Evolutionary conservation across 2,888 invertebrate species (phyloP).

Genomic region (Cancer borealis): DNA sequence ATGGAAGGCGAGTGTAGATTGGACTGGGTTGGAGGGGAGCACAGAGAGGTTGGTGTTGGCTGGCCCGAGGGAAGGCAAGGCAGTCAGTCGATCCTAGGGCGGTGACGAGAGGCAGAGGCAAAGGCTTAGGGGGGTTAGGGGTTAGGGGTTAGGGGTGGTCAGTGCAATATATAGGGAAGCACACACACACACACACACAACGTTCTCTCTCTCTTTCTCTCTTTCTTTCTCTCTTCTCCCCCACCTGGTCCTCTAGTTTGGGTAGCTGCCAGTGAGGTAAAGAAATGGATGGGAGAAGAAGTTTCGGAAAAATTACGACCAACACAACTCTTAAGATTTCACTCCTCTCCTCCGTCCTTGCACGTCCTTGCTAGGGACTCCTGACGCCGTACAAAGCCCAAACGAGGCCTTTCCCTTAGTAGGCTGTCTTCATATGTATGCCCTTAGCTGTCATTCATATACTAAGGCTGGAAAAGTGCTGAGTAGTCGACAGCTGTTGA

Average conservation of each 20-base stretch:
- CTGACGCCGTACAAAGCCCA: background rate
- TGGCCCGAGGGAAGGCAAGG: background rate
- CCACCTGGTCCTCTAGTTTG: background rate
- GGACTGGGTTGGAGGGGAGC: background rate
- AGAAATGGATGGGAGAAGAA: background rate
- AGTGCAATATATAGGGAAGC: background rate
- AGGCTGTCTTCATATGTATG: background rate
- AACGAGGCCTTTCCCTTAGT: background rate
- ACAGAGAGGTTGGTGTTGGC: background rate
- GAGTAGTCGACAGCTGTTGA: background rate
- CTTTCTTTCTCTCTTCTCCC: conserved; percentile 15
- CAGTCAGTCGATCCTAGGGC: background rate
- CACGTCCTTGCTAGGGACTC: background rate
- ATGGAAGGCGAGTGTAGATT: conserved; percentile 21
- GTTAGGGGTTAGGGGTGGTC: background rate
- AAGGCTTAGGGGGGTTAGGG: background rate
- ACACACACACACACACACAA: background rate
- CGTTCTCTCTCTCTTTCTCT: background rate
- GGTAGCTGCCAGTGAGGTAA: background rate
- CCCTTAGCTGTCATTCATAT: background rate
- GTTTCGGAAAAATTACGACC: background rate
- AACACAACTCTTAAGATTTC: background rate
- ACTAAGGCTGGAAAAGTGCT: background rate
- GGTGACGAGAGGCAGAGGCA: background rate
- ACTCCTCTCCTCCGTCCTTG: background rate